phyloP scores from a whole-genome alignment of 2,113 vertebrate species.

The Orthonyx spaldingii region DNA sequence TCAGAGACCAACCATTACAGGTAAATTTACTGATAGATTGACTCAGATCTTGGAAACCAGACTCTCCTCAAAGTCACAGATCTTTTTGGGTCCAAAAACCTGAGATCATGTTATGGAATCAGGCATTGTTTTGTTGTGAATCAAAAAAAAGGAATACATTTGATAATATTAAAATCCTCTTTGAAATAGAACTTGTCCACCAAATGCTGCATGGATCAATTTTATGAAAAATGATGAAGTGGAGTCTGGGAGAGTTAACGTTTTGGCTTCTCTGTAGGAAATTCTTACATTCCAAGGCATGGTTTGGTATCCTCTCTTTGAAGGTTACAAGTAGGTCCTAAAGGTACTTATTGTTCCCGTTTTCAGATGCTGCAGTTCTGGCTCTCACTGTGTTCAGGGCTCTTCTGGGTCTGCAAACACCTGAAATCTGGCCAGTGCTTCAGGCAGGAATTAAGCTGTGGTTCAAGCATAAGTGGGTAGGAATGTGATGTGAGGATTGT shows the following conservation, averaged over 20 bases:
- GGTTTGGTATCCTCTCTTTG: neutral
- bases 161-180: neutral
- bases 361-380: neutral
- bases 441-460: neutral
- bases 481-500: neutral
- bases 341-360: neutral
- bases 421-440: neutral
- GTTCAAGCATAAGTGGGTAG: neutral
- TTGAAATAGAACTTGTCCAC: neutral
- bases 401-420: neutral
- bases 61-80: neutral
- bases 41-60: neutral
- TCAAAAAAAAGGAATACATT: neutral
- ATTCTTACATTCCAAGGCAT: neutral
- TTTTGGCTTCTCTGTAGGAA: neutral
- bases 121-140: neutral
- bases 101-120: neutral
- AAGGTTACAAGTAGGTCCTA: neutral
- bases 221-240: neutral
- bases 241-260: neutral
- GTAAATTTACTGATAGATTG: neutral
- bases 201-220: neutral
- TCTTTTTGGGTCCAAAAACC: neutral
- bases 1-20: neutral
- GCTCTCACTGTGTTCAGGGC: neutral